Evolutionary conservation across 2,888 invertebrate species (phyloP), one percentile per base, ranked within the genome.

Genomic region (Cybosia mesomella): DNA sequence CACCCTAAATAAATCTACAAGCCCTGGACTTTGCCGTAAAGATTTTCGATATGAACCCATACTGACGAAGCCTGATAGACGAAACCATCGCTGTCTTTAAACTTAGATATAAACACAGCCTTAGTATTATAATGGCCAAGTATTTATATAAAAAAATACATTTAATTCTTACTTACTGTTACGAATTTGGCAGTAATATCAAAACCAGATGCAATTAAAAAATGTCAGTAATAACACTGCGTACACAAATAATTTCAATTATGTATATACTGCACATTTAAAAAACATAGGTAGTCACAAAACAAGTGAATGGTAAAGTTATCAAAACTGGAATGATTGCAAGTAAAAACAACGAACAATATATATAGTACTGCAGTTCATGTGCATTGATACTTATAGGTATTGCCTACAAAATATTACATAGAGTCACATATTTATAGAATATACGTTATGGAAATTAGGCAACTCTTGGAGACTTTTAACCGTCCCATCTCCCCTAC

Each of bases 351-450:
- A 62, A 22, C 58, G 66, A 71, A 59, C 75, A 71, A 67, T 77
- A 74, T 79, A 74, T 79, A 79, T 79, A 79, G 66, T 70, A 73
- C 60, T 68, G 72, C 36, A 64, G 58, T 68, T 55, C 49, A 49
- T 64, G 55, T 67, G 54, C 71, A 61, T 43, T 58, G 53, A 21
- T 15, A 22, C 18, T 43, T 49, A 15, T 32, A 22, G 34, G 43
- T 58, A 64, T 34, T 67, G 66, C 63, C 57, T 59, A 8, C 28
- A 28, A 28, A 28, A 28, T 28, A 5, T 28, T 28, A 28, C 5
- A 28, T 28, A 28, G 28, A 28, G 5, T 5, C 28, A 5, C 28
- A 28, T 28, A 28, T 28, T 28, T 28, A 28, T 28, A 28, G 28
- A 28, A 28, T 28, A 5, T 2, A 28, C 28, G 5, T 28, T 28